Base-by-base conservation (phyloP, 2,888 invertebrate species). In the Bhutanitis thaidina region DNA sequence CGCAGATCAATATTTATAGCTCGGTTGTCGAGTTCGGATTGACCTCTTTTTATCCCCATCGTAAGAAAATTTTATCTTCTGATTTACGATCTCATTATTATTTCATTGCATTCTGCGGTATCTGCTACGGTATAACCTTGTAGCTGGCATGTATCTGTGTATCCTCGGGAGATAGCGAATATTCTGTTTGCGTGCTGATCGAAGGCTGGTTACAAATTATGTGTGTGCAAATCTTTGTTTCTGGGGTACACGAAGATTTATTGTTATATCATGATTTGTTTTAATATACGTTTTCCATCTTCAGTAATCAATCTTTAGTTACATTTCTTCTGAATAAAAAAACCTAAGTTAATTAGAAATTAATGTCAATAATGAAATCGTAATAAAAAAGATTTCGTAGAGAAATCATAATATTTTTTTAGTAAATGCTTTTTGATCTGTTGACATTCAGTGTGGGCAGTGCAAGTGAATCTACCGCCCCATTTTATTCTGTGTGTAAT, bases 1-100 rank as follows among this genome's bases (percentile, higher is more conserved):
- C 64, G n/a, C 34, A 34, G 69, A 78, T 77, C 71, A 73, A 77
- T 79, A 79, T 79, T 74, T 69, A 69, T 67, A 64, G 68, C 71
- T 69, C 71, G 70, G 65, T 72, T 70, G 71, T 69, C 69, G 64
- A 65, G 58, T 72, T 67, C 65, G 68, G 65, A 73, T 71, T 46
- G 74, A 67, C 72, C 72, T 70, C 69, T 73, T 75, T 75, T 71
- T 66, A 66, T 65, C 61, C 66, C 67, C 68, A 72, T 71, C 71
- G 57, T 52, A 56, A 57, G 60, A 62, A 64, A 27, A 62, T 64
- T 63, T 64, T 65, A 64, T 64, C 55, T 55, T 56, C 43, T 60
- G 49, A 54, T 58, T 50, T 48, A 55, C 45, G 60, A 57, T 58
- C 55, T 54, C 54, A 56, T 61, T 61, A 55, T 56, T 51, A 52